Percentiles rank a stretch among this genome's conserved stretches.
These are phyloP conservation scores for Caenorhabditis sulstoni DNA, from an alignment of 2,888 invertebrate species.

Conservation along the genomic window DNA sequence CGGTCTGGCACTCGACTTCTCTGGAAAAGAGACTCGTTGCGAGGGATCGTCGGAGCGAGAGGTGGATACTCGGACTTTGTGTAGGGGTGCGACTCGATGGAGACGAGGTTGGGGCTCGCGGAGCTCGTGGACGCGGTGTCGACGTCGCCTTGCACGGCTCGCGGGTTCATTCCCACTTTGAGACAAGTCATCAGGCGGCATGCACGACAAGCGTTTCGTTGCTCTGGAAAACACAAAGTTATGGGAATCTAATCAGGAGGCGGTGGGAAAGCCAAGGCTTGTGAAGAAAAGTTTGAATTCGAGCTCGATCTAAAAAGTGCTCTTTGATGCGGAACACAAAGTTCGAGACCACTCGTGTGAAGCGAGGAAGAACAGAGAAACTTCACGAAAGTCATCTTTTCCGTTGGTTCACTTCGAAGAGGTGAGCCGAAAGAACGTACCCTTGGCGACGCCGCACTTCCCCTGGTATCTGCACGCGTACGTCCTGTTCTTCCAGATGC, in stretches of 20 bases:
- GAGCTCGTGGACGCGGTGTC: conserved; percentile 42
- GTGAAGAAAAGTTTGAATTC: too few species aligned
- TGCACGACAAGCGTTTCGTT: conserved; percentile 68
- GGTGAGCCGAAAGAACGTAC: too few species aligned
- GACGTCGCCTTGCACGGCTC: conserved; percentile 68
- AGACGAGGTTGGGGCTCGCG: conserved; percentile 33
- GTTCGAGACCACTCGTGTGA: conserved; percentile 5
- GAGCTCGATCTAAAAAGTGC: too few species aligned
- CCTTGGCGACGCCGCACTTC: conserved; percentile 60
- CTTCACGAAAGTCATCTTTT: too few species aligned
- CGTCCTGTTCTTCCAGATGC: conserved; percentile 65
- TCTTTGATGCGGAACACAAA: conserved; percentile 16
- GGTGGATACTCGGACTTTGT: conserved; percentile 42
- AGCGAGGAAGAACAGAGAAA: conserved; percentile 2
- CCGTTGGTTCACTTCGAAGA: too few species aligned
- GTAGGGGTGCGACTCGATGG: conserved; percentile 28
- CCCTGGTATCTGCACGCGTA: conserved; percentile 63
- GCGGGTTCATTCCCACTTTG: conserved; percentile 72
- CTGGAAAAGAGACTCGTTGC: conserved; percentile 6
- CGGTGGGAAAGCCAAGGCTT: too few species aligned
- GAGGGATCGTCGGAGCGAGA: not conserved
- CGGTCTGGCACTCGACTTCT: conserved; percentile 49
- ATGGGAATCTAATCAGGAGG: not conserved
- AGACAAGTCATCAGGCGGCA: conserved; percentile 65
- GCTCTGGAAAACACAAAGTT: conserved; percentile 55